Percentiles rank a stretch among this genome's conserved stretches.
phyloP scores from a whole-genome alignment of 2,888 invertebrate genomes.

The Buathra laborator region DNA sequence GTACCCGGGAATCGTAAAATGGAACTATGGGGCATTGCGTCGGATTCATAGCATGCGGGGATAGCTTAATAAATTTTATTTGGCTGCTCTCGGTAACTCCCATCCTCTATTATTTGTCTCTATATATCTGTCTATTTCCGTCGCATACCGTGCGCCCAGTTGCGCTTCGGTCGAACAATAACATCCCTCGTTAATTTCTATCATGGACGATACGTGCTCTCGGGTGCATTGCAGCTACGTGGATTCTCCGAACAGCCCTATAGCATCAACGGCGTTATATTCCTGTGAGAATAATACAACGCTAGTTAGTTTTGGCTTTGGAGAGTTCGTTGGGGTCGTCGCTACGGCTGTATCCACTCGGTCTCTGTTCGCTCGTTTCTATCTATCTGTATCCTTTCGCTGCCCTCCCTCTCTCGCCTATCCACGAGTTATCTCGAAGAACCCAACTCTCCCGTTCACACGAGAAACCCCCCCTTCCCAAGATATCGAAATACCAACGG shows the following conservation, averaged over 20 bases:
- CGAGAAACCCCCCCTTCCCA: conserved; percentile 20
- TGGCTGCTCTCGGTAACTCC: not conserved
- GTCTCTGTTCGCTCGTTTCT: conserved; percentile 2
- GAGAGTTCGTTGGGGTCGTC: conserved; percentile 38
- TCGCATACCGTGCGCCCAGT: not conserved
- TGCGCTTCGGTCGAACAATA: conserved; percentile 46
- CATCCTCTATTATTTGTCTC: not conserved
- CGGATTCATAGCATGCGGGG: not conserved
- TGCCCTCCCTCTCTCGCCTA: not conserved
- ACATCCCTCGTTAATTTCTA: conserved; percentile 64
- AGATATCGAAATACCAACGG: conserved; percentile 65
- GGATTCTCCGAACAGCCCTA: not conserved
- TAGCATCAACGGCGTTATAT: conserved; percentile 10
- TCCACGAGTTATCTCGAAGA: conserved; percentile 42
- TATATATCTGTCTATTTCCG: conserved; percentile 20
- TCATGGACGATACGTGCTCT: conserved; percentile 50
- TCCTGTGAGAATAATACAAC: conserved; percentile 42
- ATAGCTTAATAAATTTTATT: conserved; percentile 22
- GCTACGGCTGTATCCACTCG: conserved; percentile 1
- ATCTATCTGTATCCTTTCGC: conserved; percentile 18
- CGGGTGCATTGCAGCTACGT: conserved; percentile 36
- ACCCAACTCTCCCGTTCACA: conserved; percentile 32
- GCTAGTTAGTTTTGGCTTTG: conserved; percentile 54
- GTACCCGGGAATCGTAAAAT: not conserved
- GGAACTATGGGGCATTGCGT: not conserved